A percentile compares a stretch with the other conserved stretches of the same genome.
These are phyloP conservation scores for Varanus komodoensis DNA, from an alignment of 2,113 vertebrate genomes.

Conservation along the genomic window DNA sequence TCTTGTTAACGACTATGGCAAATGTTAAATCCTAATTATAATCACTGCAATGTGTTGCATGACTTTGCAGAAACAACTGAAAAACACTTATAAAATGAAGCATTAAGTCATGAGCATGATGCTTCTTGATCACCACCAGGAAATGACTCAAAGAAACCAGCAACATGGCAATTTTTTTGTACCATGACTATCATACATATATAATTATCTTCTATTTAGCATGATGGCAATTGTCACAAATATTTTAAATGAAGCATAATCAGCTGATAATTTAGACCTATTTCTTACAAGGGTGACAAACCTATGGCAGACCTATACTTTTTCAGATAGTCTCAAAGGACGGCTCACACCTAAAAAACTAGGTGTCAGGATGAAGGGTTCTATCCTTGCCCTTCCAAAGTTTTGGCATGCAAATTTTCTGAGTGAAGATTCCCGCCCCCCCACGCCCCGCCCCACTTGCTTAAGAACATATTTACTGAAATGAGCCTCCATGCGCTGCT, in stretches of 20 bases:
- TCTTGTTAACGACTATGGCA: background rate
- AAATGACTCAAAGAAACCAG: background rate
- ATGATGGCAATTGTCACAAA: background rate
- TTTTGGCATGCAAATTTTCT: background rate
- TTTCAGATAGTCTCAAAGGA: too few relatives aligned
- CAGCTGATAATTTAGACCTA: background rate
- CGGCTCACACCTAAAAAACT: background rate
- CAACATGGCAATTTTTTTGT: too few relatives aligned
- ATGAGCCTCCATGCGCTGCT: background rate
- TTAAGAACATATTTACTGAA: background rate
- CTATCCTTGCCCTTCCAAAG: background rate
- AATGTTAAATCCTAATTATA: slow-evolving; percentile 43
- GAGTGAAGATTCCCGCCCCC: background rate
- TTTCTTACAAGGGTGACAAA: too few relatives aligned
- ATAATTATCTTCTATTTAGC: background rate
- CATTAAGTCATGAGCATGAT: background rate
- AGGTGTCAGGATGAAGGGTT: background rate
- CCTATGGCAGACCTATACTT: too few relatives aligned
- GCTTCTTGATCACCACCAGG: slow-evolving; percentile 8
- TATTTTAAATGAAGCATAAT: background rate
- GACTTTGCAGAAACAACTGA: slow-evolving; percentile 25
- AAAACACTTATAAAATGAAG: slow-evolving; percentile 3
- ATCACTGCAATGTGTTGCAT: background rate
- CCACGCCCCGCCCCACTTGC: too few relatives aligned
- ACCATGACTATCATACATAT: background rate